phyloP scores from a whole-genome alignment of 2,888 invertebrate species.

The Furcula furcula region DNA sequence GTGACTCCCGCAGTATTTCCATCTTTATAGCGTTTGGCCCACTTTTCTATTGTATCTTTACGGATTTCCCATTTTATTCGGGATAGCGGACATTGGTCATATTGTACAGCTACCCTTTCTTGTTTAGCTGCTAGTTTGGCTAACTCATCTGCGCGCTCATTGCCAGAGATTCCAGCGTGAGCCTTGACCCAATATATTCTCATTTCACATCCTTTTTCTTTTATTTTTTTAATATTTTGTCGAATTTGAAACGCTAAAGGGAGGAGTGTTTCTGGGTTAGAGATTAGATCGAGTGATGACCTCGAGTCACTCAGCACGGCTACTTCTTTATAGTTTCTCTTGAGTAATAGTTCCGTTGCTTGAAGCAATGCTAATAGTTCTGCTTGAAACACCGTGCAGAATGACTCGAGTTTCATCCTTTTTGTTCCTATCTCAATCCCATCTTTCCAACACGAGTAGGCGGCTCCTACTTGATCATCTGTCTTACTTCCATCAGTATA shows the following conservation, averaged over 20 bases:
- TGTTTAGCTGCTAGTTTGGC: neutral
- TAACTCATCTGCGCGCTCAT: neutral
- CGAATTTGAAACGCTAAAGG: neutral
- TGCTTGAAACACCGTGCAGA: neutral
- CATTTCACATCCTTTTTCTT: neutral
- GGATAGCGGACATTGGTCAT: conserved; percentile 11
- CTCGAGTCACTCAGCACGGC: neutral
- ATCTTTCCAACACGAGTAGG: neutral
- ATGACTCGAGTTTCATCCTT: neutral
- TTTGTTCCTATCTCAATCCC: neutral
- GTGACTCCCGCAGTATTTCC: neutral
- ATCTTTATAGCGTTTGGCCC: neutral
- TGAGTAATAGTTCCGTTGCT: neutral
- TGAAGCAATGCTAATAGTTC: neutral
- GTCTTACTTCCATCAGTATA: too few relatives aligned
- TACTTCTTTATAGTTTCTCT: neutral
- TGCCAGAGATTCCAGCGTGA: neutral
- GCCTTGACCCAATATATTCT: neutral
- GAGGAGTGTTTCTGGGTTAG: neutral
- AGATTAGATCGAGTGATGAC: neutral
- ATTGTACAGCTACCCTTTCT: neutral
- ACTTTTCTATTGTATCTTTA: neutral
- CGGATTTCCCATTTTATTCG: conserved; percentile 13
- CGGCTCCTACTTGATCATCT: neutral
- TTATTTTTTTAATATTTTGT: neutral